phyloP scores from a whole-genome alignment of 64 coral and sea anemone species.

The Dendrophyllia cribrosa region DNA sequence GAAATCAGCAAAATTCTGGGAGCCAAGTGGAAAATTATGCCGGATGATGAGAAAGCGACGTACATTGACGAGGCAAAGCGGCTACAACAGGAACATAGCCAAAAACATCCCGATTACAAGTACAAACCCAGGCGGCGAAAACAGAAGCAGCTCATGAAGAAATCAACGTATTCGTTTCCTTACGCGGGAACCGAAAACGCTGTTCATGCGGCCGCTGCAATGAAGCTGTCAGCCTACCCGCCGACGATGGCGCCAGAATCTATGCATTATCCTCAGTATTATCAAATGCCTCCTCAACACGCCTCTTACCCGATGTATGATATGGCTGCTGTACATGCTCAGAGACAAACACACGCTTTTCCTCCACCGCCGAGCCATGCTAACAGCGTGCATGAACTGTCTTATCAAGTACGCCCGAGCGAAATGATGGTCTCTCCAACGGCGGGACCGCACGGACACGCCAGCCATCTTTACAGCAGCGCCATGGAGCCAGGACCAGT shows the following conservation, averaged over 20 bases:
- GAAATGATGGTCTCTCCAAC: conserved; percentile 76
- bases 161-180: conserved; percentile 86
- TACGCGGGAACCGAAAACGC: conserved; percentile 71
- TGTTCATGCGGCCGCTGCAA: conserved; percentile 71
- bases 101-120: conserved; percentile 93
- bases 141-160: conserved; percentile 87
- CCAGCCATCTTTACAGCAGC: conserved; percentile 69
- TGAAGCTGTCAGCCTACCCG: conserved; percentile 75
- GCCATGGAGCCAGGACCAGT: conserved; percentile 75
- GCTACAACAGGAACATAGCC: conserved; percentile 88
- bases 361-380: conserved; percentile 72
- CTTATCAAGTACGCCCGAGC: conserved; percentile 73
- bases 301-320: conserved; percentile 83
- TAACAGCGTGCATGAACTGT: conserved; percentile 71
- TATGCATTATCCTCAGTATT: conserved; percentile 80
- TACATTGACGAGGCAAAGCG: conserved; percentile 85
- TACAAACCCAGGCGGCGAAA: conserved; percentile 92
- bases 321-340: conserved; percentile 77
- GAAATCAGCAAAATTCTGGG: conserved; percentile 98
- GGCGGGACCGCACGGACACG: conserved; percentile 23
- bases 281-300: conserved; percentile 77
- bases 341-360: conserved; percentile 82
- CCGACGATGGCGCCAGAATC: conserved; percentile 73
- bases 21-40: conserved; percentile 80
- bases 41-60: conserved; percentile 74